Evolutionary conservation across 92 coral and sea anemone species (phyloP), one percentile per base, ranked within the genome.

Genomic region (Anthopleura xanthogrammica): DNA sequence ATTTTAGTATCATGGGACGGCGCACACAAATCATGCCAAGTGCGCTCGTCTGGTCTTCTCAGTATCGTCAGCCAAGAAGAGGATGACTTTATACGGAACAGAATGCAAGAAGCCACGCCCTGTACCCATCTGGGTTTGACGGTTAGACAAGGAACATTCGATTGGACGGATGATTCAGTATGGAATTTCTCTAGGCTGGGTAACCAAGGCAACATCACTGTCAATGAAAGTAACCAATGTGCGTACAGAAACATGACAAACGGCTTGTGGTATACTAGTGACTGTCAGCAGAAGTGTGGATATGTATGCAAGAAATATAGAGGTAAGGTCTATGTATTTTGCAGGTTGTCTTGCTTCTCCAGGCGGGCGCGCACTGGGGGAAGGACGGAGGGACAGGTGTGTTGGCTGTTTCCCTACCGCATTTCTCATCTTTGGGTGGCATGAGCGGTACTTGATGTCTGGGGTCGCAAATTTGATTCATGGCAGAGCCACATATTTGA

Each of bases 21-120:
- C 24, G 82, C 82, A 39, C 71, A 79, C 24, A 57, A 20, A 3
- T 79, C 22, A 20, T 79, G 82, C 72, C 70, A 43, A 14, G 9
- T 10, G 52, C 24, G 13, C 52, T 56, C 70, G 16, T 79, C 82
- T 41, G 17, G 36, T 23, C 41, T 79, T 10, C 22, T 60, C 20
- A 79, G 82, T 58, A 79, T 79, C 42, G 72, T 58, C 6, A 79
- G 82, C 55, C 16, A 14, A 40, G 42, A 58, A 10, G 82, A 79
- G 52, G 65, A 56, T 17, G 52, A 57, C 17, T 56, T 79, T n/a
- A 58, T 79, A 13, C 6, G 36, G 13, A 56, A 11, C n/a, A 29
- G 48, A 1, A 39, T n/a, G 22, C 14, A 11, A 29, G 43, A 14
- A 12, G 7, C 54, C 7, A 24, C 72, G 20, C 12, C 48, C 46